A percentile compares a stretch with the other conserved stretches of the same genome.
Evolutionary conservation across 1,140 invertebrate species (phyloP).

Genomic region (Drosophila seguyi): DNA sequence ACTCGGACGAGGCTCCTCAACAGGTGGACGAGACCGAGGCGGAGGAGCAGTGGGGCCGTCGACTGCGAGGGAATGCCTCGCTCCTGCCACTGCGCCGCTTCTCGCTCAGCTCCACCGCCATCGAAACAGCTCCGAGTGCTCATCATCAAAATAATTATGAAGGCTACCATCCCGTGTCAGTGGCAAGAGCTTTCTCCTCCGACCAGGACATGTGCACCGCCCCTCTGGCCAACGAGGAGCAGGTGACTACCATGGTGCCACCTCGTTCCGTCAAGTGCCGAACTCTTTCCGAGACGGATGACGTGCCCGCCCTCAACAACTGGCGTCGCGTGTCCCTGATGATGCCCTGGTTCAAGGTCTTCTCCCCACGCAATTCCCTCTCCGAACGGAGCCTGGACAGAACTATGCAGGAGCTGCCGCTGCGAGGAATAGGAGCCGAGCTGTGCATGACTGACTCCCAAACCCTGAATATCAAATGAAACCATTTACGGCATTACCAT

Average conservation of each 20-base stretch:
- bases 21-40: constrained; percentile 9
- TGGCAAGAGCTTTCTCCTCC: not conserved
- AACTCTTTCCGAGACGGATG: not conserved
- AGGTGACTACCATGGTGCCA: not conserved
- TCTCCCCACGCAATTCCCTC: too few relatives aligned
- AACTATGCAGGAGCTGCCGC: not conserved
- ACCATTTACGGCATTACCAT: not conserved
- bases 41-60: not conserved
- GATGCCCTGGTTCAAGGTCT: constrained; percentile 16
- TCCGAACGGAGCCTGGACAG: not conserved
- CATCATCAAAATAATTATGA: not conserved
- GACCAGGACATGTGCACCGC: constrained; percentile 38
- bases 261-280: not conserved
- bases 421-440: too few relatives aligned
- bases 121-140: too few relatives aligned
- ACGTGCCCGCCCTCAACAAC: not conserved
- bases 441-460: too few relatives aligned
- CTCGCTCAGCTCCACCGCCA: constrained; percentile 16
- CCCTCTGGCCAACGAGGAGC: constrained; percentile 15
- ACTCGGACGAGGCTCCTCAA: not conserved
- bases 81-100: constrained; percentile 5
- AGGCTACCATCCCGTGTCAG: too few relatives aligned
- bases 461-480: too few relatives aligned
- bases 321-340: constrained; percentile 16
- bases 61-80: not conserved